Conservation (phyloP, 2,113 vertebrate species). For the Sinocyclocheilus maitianheensis region DNA sequence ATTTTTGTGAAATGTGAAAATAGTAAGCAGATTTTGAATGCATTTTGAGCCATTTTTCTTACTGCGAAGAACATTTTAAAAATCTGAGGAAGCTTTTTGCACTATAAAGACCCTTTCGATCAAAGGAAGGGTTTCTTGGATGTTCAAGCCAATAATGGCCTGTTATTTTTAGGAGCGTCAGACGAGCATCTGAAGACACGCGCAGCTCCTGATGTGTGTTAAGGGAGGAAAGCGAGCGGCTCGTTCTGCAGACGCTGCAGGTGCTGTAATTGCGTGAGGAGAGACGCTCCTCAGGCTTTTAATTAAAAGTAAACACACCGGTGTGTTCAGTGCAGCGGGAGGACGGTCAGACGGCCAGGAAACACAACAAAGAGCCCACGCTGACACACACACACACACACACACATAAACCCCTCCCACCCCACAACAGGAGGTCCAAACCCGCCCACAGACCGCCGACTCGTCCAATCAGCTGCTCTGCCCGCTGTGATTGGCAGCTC, state of each 20-base stretch:
- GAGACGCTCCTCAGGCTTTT: conserved; percentile 38
- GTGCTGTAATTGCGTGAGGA: conserved; percentile 27
- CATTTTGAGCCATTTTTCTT: too few relatives aligned
- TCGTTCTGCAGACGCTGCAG: not conserved
- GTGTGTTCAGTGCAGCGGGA: conserved; percentile 32
- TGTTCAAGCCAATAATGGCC: too few relatives aligned
- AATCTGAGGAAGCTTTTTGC: too few relatives aligned
- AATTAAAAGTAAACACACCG: conserved; percentile 58
- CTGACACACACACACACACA: conserved; percentile 27
- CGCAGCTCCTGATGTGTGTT: not conserved
- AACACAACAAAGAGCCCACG: conserved; percentile 54
- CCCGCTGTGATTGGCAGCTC: conserved; percentile 43
- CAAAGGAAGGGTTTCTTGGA: too few relatives aligned
- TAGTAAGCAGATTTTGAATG: too few relatives aligned
- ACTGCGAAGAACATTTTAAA: too few relatives aligned
- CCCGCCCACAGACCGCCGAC: not conserved
- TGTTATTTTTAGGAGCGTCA: too few relatives aligned
- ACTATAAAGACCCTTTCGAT: too few relatives aligned
- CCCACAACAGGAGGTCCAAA: not conserved
- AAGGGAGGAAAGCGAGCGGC: not conserved
- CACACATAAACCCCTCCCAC: not conserved
- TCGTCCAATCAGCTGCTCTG: conserved; percentile 31
- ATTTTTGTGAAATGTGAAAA: too few relatives aligned
- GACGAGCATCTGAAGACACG: not conserved
- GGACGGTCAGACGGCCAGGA: conserved; percentile 47